These are phyloP conservation scores for Psilanteris sp. DNA, from an alignment of 1,140 invertebrate species.

Conservation along the genomic window DNA sequence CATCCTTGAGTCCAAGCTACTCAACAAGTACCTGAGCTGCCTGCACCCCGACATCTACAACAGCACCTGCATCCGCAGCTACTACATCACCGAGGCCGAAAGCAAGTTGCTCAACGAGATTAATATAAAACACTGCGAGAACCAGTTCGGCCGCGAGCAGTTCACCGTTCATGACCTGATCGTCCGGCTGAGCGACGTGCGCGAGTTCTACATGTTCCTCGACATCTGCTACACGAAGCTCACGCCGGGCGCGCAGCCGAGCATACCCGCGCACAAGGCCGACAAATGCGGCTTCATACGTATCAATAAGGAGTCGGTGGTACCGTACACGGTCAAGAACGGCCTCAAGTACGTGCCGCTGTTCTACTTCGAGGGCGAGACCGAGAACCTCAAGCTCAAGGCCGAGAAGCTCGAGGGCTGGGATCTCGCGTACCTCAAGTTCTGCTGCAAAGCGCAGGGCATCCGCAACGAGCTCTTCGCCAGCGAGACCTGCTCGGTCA, in stretches of 20 bases:
- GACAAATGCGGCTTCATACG: constrained; percentile 95
- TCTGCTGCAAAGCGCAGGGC: constrained; percentile 96
- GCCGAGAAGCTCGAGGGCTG: constrained; percentile 91
- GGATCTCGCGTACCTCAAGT: constrained; percentile 95
- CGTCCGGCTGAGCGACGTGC: constrained; percentile 91
- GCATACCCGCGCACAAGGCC: constrained; percentile 79
- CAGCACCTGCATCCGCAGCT: constrained; percentile 94
- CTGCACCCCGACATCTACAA: constrained; percentile 91
- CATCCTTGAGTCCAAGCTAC: constrained; percentile 92
- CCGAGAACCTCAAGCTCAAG: constrained; percentile 91
- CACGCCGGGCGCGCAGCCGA: constrained; percentile 82
- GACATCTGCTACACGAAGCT: constrained; percentile 93
- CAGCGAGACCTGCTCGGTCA: constrained; percentile 92
- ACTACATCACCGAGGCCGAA: constrained; percentile 95
- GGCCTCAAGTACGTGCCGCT: constrained; percentile 92
- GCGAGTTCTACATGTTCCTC: constrained; percentile 94
- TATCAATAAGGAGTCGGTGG: constrained; percentile 95
- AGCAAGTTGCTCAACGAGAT: constrained; percentile 95
- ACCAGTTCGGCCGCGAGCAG: constrained; percentile 91
- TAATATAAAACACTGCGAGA: constrained; percentile 94
- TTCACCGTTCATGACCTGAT: constrained; percentile 95
- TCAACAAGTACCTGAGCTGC: constrained; percentile 91
- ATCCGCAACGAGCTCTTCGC: constrained; percentile 94
- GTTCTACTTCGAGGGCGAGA: constrained; percentile 97
- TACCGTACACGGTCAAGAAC: constrained; percentile 93